Evolutionary conservation across 1,140 invertebrate genomes (phyloP).

Genomic region (Hycleus cichorii): DNA sequence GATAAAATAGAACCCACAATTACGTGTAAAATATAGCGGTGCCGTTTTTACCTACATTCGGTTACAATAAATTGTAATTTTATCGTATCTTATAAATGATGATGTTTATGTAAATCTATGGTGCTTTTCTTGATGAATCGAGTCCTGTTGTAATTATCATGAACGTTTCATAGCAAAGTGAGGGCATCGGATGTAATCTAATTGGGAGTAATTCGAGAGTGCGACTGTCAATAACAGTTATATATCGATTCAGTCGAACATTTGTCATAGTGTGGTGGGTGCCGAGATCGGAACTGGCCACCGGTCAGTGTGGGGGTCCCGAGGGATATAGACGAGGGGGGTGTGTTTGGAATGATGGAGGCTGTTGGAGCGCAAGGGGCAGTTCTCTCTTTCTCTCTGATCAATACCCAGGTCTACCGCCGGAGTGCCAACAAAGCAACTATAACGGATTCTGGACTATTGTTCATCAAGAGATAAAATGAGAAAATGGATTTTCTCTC

Average conservation of each 20-base stretch:
- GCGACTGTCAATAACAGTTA: slow-evolving; percentile 38
- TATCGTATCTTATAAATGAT: neutral
- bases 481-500: slow-evolving; percentile 40
- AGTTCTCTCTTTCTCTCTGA: slow-evolving; percentile 29
- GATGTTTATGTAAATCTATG: neutral
- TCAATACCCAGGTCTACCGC: slow-evolving; percentile 44
- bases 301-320: slow-evolving; percentile 21
- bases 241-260: slow-evolving; percentile 38
- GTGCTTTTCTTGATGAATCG: neutral
- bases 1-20: no score
- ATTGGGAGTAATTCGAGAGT: slow-evolving; percentile 24
- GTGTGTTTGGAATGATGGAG: slow-evolving; percentile 2
- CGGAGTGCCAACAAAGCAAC: slow-evolving; percentile 44
- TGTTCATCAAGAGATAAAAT: slow-evolving; percentile 44
- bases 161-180: slow-evolving; percentile 3
- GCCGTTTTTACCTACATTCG: neutral
- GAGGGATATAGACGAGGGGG: slow-evolving; percentile 10
- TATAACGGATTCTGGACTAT: slow-evolving; percentile 44
- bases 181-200: slow-evolving; percentile 15
- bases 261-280: slow-evolving; percentile 40
- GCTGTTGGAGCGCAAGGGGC: slow-evolving; percentile 23
- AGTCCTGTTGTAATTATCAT: neutral
- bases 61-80: neutral
- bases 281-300: slow-evolving; percentile 30
- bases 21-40: neutral